These are phyloP conservation scores for Folsomia candida DNA, from an alignment of 2,888 invertebrate genomes.

Conservation along the genomic window DNA sequence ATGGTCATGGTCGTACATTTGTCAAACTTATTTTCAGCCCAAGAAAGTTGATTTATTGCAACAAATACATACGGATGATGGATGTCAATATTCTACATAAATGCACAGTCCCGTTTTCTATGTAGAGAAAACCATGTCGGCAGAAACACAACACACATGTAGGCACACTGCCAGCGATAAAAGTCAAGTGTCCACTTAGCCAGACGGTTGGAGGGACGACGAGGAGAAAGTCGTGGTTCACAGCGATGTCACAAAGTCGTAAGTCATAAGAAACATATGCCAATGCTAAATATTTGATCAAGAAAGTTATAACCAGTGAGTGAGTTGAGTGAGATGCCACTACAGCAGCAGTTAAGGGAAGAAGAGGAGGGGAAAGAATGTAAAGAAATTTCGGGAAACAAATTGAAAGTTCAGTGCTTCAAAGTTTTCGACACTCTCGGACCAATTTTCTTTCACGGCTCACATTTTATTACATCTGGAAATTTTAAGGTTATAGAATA, in stretches of 20 bases:
- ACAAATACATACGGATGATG: neutral
- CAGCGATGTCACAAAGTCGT: neutral
- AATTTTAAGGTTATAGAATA: neutral
- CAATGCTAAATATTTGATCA: slow-evolving; percentile 1
- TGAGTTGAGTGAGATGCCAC: neutral
- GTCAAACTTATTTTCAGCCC: neutral
- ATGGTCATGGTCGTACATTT: neutral
- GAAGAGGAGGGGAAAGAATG: neutral
- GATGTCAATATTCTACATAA: neutral
- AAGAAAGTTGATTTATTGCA: no score
- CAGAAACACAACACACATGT: no score
- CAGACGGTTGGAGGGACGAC: neutral
- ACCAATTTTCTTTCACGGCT: slow-evolving; percentile 11
- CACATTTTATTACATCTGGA: slow-evolving; percentile 12
- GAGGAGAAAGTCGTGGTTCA: neutral
- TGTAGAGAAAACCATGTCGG: neutral
- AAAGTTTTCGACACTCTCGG: neutral
- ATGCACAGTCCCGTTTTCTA: neutral
- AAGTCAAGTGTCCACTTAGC: neutral
- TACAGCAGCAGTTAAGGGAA: neutral
- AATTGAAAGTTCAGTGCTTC: neutral
- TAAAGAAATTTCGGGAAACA: neutral
- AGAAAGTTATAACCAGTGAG: neutral
- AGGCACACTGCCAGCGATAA: neutral
- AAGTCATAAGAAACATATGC: neutral